Base-by-base conservation (phyloP, 1,140 invertebrate genomes). In the Ctenoplectra terminalis region DNA sequence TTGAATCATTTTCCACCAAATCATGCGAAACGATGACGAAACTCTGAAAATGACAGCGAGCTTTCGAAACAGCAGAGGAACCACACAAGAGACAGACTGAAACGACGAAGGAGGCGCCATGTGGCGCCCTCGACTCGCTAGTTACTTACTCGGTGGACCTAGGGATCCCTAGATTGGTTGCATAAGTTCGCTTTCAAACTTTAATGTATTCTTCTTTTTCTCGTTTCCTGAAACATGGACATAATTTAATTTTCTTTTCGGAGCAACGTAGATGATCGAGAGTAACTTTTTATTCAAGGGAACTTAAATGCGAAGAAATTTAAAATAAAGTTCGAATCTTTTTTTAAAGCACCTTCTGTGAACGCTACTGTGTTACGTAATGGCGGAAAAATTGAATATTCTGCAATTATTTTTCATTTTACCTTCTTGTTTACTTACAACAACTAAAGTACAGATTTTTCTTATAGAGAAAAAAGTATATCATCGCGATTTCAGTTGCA, bases 1-100 rank as follows among this genome's bases (percentile, higher is more conserved):
- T 48, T 40, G 52, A 8, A 58, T 2, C 72, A 67, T 81, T n/a
- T 40, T 67, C 17, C 26, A 48, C 15, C 17, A 17, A 67, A 58
- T 66, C 7, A 66, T 5, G 29, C 17, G n/a, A 31, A 66, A 58
- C 26, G 23, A 54, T 46, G 23, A 48, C 15, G 79, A 74, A 63
- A 73, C 6, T 48, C 15, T 0, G 0, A 43, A 58, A 70, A 37
- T 81, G 79, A 75, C 79, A 75, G 50, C 23, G 40, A 40, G 13
- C 50, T 46, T 72, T 63, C 52, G 58, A 63, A 73, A 73, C 69
- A 50, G 46, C 56, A 3, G 13, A 63, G 56, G 37, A 61, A 72
- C 26, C 48, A 58, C 23, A 40, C 20, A 20, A 13, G 43, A 70
- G 40, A 63, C 29, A 46, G 31, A 17, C 43, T 46, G 23, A 61